These are phyloP conservation scores for Drosophila greeni DNA, from an alignment of 2,888 invertebrate genomes.

Conservation along the genomic window DNA sequence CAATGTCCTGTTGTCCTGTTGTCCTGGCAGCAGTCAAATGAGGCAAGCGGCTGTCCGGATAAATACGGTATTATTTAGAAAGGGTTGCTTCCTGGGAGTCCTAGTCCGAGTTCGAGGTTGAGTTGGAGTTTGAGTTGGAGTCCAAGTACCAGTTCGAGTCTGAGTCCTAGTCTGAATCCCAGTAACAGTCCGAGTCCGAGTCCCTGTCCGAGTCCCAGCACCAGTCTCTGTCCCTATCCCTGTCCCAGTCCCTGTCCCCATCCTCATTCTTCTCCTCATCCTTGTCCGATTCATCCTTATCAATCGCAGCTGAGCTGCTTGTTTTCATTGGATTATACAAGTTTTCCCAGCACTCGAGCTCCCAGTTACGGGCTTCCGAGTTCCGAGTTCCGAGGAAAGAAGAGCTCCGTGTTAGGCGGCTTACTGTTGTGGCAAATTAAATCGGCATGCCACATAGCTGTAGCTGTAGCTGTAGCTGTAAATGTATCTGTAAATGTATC, in stretches of 20 bases:
- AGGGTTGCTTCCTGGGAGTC: not conserved
- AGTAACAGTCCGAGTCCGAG: not conserved
- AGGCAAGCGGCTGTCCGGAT: slow-evolving; percentile 46
- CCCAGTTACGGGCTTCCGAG: not conserved
- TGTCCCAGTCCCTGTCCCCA: too few relatives aligned
- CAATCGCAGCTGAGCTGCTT: slow-evolving; percentile 65
- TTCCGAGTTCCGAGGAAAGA: slow-evolving; percentile 1
- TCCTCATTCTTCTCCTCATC: too few relatives aligned
- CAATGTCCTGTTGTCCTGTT: not conserved
- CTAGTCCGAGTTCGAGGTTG: not conserved
- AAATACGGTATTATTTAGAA: not conserved
- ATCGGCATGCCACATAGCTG: slow-evolving; percentile 33
- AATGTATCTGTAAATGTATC: slow-evolving; percentile 13
- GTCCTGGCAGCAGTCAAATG: slow-evolving; percentile 43
- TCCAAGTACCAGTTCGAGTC: not conserved
- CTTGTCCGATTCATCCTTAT: slow-evolving; percentile 40
- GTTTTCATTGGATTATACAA: slow-evolving; percentile 66
- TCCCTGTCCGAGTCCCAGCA: not conserved
- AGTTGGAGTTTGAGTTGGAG: too few relatives aligned
- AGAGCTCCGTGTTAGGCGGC: slow-evolving; percentile 38
- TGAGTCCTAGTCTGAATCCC: too few relatives aligned
- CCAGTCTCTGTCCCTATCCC: too few relatives aligned
- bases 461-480: slow-evolving; percentile 6
- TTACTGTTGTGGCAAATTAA: slow-evolving; percentile 58
- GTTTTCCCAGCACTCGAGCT: slow-evolving; percentile 47